Evolutionary conservation across 1,140 invertebrate genomes (phyloP).

Genomic region (Drosophila busckii): DNA sequence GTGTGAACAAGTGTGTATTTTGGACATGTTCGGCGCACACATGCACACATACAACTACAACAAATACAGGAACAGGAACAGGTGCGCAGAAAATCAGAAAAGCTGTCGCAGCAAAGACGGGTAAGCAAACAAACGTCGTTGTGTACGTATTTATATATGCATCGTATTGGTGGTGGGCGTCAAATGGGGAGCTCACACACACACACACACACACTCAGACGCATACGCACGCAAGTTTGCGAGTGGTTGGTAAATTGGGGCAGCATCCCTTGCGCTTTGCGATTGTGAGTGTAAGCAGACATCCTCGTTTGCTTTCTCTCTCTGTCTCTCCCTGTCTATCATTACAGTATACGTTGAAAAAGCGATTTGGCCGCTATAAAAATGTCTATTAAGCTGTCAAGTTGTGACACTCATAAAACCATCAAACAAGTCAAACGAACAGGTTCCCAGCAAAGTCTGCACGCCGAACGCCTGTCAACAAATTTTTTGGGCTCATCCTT

Average conservation of each 20-base stretch:
- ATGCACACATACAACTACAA: constrained; percentile 59
- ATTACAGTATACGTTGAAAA: constrained; percentile 53
- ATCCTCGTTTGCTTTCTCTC: not conserved
- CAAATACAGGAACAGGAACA: constrained; percentile 52
- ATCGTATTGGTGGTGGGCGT: no score
- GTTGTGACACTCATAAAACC: constrained; percentile 73
- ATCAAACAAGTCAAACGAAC: constrained; percentile 74
- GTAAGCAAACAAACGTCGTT: constrained; percentile 30
- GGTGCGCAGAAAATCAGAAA: constrained; percentile 42
- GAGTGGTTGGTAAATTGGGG: not conserved
- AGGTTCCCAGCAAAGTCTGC: constrained; percentile 55
- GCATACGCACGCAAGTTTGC: constrained; percentile 5
- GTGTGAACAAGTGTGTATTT: no score
- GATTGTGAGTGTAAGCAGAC: constrained; percentile 2
- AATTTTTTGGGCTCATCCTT: constrained; percentile 54
- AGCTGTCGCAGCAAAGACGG: constrained; percentile 8
- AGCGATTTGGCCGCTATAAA: constrained; percentile 53
- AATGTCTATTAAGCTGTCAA: constrained; percentile 68
- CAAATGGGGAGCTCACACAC: not conserved
- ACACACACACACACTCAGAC: constrained; percentile 2
- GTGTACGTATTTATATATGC: constrained; percentile 20
- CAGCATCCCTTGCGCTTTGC: constrained; percentile 40
- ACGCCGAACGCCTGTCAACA: constrained; percentile 47
- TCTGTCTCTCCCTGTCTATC: not conserved
- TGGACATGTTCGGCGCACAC: no score